These are phyloP conservation scores for Spisula solida DNA, from an alignment of 2,888 invertebrate genomes.

Conservation along the genomic window DNA sequence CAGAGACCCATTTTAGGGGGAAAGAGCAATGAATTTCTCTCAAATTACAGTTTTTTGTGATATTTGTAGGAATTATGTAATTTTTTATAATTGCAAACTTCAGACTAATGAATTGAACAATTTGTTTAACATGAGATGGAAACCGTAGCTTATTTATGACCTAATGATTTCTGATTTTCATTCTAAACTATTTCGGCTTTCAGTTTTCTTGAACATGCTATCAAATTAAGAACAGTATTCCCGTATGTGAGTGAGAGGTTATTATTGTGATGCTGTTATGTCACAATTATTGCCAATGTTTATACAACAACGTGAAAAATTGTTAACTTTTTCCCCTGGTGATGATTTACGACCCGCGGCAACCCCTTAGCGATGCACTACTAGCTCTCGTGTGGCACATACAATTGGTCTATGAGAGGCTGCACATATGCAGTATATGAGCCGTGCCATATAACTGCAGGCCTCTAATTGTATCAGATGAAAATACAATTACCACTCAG, in stretches of 20 bases:
- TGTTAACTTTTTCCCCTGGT: not conserved
- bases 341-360: conserved; percentile 3
- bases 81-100: conserved; percentile 16
- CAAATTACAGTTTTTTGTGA: conserved; percentile 8
- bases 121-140: conserved; percentile 9
- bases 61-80: conserved; percentile 20
- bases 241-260: not conserved
- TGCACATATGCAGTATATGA: conserved; percentile 41
- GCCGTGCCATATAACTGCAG: conserved; percentile 64
- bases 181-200: not conserved
- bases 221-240: not conserved
- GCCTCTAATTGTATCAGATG: conserved; percentile 70
- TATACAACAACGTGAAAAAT: not conserved
- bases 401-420: conserved; percentile 6
- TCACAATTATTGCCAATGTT: conserved; percentile 3
- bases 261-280: not conserved
- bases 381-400: conserved; percentile 3
- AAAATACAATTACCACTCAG: conserved; percentile 63
- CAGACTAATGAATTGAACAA: conserved; percentile 24
- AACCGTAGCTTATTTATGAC: conserved; percentile 10
- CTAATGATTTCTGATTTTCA: conserved; percentile 19
- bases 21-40: conserved; percentile 50
- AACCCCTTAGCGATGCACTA: not conserved
- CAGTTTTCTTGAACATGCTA: not conserved
- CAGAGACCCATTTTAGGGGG: conserved; percentile 48